Evolutionary conservation across 2,888 invertebrate genomes (phyloP).

Genomic region (Ectemnius lituratus): DNA sequence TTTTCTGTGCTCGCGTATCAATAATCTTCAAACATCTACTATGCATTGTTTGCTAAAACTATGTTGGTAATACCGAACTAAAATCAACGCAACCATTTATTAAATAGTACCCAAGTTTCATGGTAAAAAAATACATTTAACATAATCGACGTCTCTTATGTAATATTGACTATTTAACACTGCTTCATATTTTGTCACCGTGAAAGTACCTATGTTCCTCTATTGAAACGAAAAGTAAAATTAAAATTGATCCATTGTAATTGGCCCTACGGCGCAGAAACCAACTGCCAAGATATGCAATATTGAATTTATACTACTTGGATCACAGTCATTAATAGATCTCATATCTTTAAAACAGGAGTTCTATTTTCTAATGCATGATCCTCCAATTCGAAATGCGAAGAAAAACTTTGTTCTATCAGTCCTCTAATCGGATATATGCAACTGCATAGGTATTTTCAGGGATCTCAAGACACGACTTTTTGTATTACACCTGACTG

Average conservation of each 20-base stretch:
- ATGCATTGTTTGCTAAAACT: slow-evolving; percentile 9
- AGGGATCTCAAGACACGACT: slow-evolving; percentile 24
- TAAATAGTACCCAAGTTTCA: slow-evolving; percentile 31
- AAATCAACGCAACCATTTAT: slow-evolving; percentile 25
- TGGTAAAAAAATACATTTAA: slow-evolving; percentile 29
- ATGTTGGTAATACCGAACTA: slow-evolving; percentile 16
- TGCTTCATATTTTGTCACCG: slow-evolving; percentile 36
- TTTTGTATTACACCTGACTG: slow-evolving; percentile 31
- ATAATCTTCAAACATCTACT: not conserved
- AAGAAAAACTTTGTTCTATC: not conserved
- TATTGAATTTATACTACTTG: not conserved
- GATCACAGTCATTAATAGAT: slow-evolving; percentile 1
- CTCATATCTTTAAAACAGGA: slow-evolving; percentile 8
- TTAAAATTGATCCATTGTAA: slow-evolving; percentile 6
- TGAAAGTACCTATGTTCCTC: slow-evolving; percentile 45
- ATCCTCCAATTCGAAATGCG: not conserved
- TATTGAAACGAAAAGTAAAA: slow-evolving; percentile 11
- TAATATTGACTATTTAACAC: slow-evolving; percentile 34
- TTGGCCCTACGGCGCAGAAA: not conserved
- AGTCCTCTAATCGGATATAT: slow-evolving; percentile 16
- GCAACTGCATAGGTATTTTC: slow-evolving; percentile 45
- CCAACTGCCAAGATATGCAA: not conserved
- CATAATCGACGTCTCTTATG: slow-evolving; percentile 33
- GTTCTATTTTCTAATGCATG: slow-evolving; percentile 19
- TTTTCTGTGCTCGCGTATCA: slow-evolving; percentile 10